Percentiles rank a stretch among this genome's conserved stretches.
Evolutionary conservation across 37 sponge, comb jelly and placozoan species (phyloP).

Genomic region (Ianthella basta): DNA sequence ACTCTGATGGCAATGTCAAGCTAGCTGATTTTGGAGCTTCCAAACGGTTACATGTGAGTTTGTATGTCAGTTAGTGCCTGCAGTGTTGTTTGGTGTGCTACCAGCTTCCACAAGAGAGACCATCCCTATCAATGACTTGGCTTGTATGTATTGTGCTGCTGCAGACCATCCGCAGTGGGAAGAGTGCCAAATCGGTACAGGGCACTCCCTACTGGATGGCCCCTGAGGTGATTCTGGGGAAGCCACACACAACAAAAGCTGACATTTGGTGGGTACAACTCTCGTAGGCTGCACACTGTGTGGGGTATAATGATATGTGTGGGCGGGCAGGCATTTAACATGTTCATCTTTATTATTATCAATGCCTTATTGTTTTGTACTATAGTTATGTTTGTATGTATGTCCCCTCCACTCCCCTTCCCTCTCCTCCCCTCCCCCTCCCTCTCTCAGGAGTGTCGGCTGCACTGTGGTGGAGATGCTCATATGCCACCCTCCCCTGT

Average conservation of each 20-base stretch:
- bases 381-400: not conserved
- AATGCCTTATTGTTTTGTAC: no score
- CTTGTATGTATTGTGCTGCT: not conserved
- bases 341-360: no score
- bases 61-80: not conserved
- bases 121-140: not conserved
- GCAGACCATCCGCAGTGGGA: conserved; percentile 76
- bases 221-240: conserved; percentile 93
- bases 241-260: conserved; percentile 65
- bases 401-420: not conserved
- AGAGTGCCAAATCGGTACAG: conserved; percentile 85
- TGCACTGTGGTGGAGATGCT: conserved; percentile 96
- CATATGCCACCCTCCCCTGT: conserved; percentile 90
- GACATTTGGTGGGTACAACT: conserved; percentile 76
- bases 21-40: conserved; percentile 98
- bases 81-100: not conserved
- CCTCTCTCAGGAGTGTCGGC: conserved; percentile 65
- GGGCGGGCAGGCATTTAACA: not conserved
- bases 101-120: not conserved
- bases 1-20: conserved; percentile 88
- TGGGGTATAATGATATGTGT: not conserved
- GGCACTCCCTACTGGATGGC: conserved; percentile 99
- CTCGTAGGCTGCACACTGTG: not conserved
- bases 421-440: not conserved
- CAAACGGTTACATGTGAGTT: conserved; percentile 76